Evolutionary conservation across 1,140 invertebrate genomes (phyloP).

Genomic region (Eueides isabella): DNA sequence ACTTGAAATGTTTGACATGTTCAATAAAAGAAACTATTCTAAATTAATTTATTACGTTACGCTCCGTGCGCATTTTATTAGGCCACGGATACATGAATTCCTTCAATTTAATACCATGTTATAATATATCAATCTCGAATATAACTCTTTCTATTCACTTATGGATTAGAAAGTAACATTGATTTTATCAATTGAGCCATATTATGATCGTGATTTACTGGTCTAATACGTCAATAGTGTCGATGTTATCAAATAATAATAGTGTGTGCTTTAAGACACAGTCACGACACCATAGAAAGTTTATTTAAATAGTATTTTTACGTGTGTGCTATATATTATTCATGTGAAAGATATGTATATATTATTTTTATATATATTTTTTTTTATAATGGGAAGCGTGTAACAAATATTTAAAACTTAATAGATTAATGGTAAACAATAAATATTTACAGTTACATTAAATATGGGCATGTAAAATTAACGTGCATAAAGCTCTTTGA

Average conservation of each 20-base stretch:
- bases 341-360: too few relatives aligned
- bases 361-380: too few relatives aligned
- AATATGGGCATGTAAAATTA: not conserved
- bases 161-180: slow-evolving; percentile 46
- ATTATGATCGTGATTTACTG: slow-evolving; percentile 41
- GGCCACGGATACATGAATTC: slow-evolving; percentile 10
- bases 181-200: slow-evolving; percentile 44
- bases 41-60: slow-evolving; percentile 19
- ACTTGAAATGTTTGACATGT: slow-evolving; percentile 6
- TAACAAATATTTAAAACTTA: too few relatives aligned
- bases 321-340: not conserved
- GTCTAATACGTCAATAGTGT: slow-evolving; percentile 43
- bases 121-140: not conserved
- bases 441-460: slow-evolving; percentile 6
- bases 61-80: slow-evolving; percentile 20
- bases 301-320: slow-evolving; percentile 8
- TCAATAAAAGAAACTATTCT: slow-evolving; percentile 21
- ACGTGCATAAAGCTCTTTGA: slow-evolving; percentile 10
- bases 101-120: not conserved
- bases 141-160: slow-evolving; percentile 31
- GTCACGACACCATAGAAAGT: slow-evolving; percentile 53
- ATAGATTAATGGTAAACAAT: not conserved
- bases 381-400: too few relatives aligned
- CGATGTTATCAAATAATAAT: slow-evolving; percentile 60
- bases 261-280: slow-evolving; percentile 47